Percentiles rank a stretch among this genome's conserved stretches.
Evolutionary conservation across 1,140 invertebrate species (phyloP).

Genomic region (Drosophila dunni): DNA sequence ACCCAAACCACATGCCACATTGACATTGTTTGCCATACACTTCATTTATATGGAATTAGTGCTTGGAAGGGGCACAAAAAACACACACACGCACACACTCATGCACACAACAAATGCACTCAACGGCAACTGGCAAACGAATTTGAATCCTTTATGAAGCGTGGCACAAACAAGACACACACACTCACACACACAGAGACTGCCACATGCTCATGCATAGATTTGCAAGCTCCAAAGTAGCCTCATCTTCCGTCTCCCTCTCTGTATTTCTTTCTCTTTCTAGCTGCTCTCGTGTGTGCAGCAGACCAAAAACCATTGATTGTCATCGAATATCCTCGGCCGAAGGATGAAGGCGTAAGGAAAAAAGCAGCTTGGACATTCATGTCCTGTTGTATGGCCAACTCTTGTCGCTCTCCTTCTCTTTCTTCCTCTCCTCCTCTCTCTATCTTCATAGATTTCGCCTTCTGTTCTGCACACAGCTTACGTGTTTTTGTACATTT

Average conservation of each 20-base stretch:
- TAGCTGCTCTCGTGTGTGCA: conserved; percentile 51
- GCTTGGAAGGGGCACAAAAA: conserved; percentile 13
- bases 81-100: conserved; percentile 32
- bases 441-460: conserved; percentile 1
- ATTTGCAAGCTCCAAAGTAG: conserved; percentile 53
- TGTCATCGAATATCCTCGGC: conserved; percentile 75
- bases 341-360: conserved; percentile 34
- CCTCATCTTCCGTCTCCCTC: conserved; percentile 8
- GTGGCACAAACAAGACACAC: conserved; percentile 63
- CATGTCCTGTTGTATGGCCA: conserved; percentile 57
- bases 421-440: conserved; percentile 12
- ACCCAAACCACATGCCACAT: conserved; percentile 32
- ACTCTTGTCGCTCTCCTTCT: conserved; percentile 4
- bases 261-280: conserved; percentile 11
- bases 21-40: conserved; percentile 82
- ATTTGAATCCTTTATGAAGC: conserved; percentile 84
- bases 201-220: conserved; percentile 63
- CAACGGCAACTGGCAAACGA: conserved; percentile 58
- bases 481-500: conserved; percentile 83
- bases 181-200: conserved; percentile 37
- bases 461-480: conserved; percentile 21
- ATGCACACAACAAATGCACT: conserved; percentile 50
- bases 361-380: conserved; percentile 48
- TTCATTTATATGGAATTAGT: conserved; percentile 84
- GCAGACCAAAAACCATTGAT: conserved; percentile 84